Base-by-base conservation (phyloP, 1,140 invertebrate genomes). In the Lucilia cuprina region DNA sequence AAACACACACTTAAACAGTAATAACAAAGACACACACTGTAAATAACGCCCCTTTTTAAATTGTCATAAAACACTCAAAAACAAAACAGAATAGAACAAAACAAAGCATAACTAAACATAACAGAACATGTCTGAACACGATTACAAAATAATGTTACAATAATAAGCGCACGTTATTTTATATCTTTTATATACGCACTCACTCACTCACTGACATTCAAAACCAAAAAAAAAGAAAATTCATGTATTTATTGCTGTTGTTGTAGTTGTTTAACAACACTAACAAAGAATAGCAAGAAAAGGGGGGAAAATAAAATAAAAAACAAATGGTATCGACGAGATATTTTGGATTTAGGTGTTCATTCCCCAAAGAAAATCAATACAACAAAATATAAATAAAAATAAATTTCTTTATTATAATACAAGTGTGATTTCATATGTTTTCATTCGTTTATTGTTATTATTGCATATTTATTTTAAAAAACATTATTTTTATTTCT, bases 61-160 rank as follows among this genome's bases (percentile, higher is more conserved):
- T 70, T 70, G 65, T 70, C 65, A 70, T 70, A 70, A 70, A 70
- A 70, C 21, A 70, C 65, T 70, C 65, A 70, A n/a, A n/a, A n/a
- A n/a, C n/a, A n/a, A n/a, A 70, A 70, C 65, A 19, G 25, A 70
- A 70, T 19, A 25, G 21, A 70, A 70, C 65, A 70, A 70, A 70
- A 21, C n/a, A 70, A 10, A 70, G 5, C 65, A 21, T 14, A 41
- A 41, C 13, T 60, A 14, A 60, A 60, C 55, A 60, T 12, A 60
- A 60, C 50, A 60, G 55, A 60, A n/a, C 14, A 60, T 17, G 14
- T 7, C 14, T n/a, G 13, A 60, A n/a, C 55, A 41, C 41, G 41
- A 55, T 30, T 21, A 70, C 8, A 21, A 70, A 19, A 21, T 10
- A 70, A 70, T 21, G 21, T 70, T 70, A 70, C n/a, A 70, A 70